Percentiles rank a stretch among this genome's conserved stretches.
phyloP scores from a whole-genome alignment of 2,797 vertebrate species.

The Agapornis canus region DNA sequence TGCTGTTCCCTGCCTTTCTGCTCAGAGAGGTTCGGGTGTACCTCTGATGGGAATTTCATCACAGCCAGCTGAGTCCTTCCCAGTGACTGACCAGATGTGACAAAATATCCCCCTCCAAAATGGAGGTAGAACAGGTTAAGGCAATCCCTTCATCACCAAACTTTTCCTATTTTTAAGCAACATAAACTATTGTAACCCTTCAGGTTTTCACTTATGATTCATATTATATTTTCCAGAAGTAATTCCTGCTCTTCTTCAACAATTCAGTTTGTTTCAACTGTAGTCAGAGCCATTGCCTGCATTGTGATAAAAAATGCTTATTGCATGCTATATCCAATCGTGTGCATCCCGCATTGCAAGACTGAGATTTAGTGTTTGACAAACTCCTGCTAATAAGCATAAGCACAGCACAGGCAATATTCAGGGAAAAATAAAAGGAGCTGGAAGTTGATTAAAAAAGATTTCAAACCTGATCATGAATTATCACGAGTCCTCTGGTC shows the following conservation, averaged over 20 bases:
- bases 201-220: neutral
- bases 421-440: neutral
- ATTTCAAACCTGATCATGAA: neutral
- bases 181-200: neutral
- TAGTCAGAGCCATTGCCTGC: neutral
- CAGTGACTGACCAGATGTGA: neutral
- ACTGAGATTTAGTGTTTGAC: neutral
- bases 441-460: neutral
- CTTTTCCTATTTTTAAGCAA: neutral
- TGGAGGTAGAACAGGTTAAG: neutral
- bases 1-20: neutral
- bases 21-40: neutral
- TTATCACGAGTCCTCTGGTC: neutral
- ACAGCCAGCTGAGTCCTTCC: neutral
- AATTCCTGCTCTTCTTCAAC: neutral
- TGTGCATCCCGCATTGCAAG: neutral
- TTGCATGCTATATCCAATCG: neutral
- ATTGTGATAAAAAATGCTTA: neutral
- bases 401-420: neutral
- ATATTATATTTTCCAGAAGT: neutral
- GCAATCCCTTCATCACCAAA: neutral
- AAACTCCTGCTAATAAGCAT: neutral
- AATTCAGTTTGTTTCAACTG: neutral
- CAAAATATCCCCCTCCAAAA: neutral
- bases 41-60: neutral